These are phyloP conservation scores for Gisinianus flammeolus DNA, from an alignment of 2,888 invertebrate genomes.

Conservation along the genomic window DNA sequence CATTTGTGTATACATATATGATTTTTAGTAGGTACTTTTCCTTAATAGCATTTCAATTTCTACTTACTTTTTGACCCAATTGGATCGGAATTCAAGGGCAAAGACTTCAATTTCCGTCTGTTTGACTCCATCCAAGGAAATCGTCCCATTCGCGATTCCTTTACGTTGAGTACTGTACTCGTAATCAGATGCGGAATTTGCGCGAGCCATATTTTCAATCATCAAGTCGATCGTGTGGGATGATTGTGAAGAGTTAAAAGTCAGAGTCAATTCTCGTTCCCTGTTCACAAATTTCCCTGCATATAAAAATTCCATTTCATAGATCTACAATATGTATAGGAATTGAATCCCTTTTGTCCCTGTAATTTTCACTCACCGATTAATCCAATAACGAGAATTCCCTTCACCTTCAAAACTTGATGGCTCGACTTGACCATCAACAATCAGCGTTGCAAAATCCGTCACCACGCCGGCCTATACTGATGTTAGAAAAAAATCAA, in stretches of 20 bases:
- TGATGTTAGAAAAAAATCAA: too few species aligned
- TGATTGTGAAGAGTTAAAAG: not conserved
- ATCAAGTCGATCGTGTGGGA: conserved; percentile 56
- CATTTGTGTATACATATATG: not conserved
- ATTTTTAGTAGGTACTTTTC: not conserved
- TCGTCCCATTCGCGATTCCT: conserved; percentile 63
- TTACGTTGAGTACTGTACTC: conserved; percentile 61
- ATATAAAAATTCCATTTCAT: not conserved
- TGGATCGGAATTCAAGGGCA: conserved; percentile 65
- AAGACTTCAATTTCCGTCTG: conserved; percentile 63
- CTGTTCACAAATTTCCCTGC: not conserved
- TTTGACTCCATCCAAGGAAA: conserved; percentile 62
- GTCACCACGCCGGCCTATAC: conserved; percentile 62
- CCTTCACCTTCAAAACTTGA: conserved; percentile 17
- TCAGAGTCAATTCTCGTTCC: conserved; percentile 13
- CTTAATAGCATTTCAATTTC: not conserved
- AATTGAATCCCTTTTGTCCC: not conserved
- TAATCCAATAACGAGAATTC: conserved; percentile 45
- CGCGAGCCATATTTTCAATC: conserved; percentile 64
- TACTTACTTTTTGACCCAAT: conserved; percentile 61
- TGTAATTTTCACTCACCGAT: conserved; percentile 17
- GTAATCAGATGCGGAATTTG: conserved; percentile 60
- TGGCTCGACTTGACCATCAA: conserved; percentile 61
- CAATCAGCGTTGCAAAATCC: conserved; percentile 65
- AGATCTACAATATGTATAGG: not conserved